phyloP scores from a whole-genome alignment of 2,113 vertebrate genomes.

The Corythornis cristatus region DNA sequence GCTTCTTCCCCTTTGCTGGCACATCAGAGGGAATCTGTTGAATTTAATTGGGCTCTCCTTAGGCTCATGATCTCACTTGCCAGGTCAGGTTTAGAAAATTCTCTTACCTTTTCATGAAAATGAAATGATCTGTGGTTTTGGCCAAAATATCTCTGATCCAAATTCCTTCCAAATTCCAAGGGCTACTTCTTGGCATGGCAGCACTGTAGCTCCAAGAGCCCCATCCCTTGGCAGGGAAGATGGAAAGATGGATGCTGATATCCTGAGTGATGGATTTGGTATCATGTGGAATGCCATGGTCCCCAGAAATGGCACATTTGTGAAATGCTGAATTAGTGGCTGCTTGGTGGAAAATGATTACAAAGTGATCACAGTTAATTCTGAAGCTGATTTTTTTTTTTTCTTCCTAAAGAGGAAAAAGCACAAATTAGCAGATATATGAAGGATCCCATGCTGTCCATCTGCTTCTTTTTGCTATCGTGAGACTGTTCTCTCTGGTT shows the following conservation, averaged over 20 bases:
- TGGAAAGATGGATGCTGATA: not conserved
- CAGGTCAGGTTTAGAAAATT: constrained; percentile 38
- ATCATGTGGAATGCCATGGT: not conserved
- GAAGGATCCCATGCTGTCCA: not conserved
- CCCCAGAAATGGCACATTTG: not conserved
- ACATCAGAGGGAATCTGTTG: constrained; percentile 54
- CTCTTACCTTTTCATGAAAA: constrained; percentile 31
- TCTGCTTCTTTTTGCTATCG: not conserved
- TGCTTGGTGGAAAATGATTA: not conserved
- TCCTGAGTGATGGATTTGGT: not conserved
- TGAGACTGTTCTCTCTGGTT: not conserved
- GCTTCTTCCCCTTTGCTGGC: constrained; percentile 35
- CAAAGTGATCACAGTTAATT: not conserved
- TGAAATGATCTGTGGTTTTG: not conserved
- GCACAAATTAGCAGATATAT: not conserved
- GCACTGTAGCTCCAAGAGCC: not conserved
- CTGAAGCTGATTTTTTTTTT: not conserved
- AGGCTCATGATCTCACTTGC: constrained; percentile 33
- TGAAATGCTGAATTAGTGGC: not conserved
- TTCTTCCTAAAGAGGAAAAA: not conserved
- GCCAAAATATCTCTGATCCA: not conserved
- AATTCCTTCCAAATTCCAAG: not conserved
- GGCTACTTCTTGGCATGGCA: not conserved
- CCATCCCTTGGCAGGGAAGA: not conserved
- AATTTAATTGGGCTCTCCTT: constrained; percentile 57